Conservation (phyloP, 2,797 vertebrate genomes). For the Mallotus villosus region DNA sequence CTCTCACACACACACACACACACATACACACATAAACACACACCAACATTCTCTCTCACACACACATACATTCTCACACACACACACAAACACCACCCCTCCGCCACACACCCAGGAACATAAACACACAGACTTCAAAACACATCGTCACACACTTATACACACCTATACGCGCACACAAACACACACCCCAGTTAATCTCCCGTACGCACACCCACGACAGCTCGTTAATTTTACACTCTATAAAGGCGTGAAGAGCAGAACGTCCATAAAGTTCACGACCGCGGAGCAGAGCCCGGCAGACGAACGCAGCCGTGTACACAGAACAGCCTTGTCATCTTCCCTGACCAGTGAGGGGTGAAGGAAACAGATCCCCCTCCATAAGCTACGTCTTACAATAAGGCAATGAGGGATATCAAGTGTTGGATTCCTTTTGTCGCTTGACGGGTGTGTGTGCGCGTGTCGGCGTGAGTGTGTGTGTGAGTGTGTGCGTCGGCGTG, state of each 20-base stretch:
- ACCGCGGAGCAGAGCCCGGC: slow-evolving; percentile 42
- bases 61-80: no score
- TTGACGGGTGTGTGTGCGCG: no score
- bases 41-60: no score
- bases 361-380: no score
- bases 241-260: slow-evolving; percentile 61
- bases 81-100: no score
- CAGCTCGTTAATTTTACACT: slow-evolving; percentile 69
- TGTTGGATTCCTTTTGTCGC: no score
- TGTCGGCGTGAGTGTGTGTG: no score
- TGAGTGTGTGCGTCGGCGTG: no score
- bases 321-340: slow-evolving; percentile 57
- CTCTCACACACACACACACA: not conserved
- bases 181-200: slow-evolving; percentile 52
- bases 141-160: not conserved
- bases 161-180: not conserved
- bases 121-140: no score
- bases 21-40: slow-evolving; percentile 1
- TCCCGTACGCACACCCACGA: slow-evolving; percentile 36
- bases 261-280: slow-evolving; percentile 64
- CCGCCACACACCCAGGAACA: no score
- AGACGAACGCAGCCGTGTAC: slow-evolving; percentile 23
- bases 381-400: no score
- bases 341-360: slow-evolving; percentile 28
- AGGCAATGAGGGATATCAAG: no score